Evolutionary conservation across 2,113 vertebrate species (phyloP), one percentile per base, ranked within the genome.

Genomic region (Neodontobutis hainanensis): DNA sequence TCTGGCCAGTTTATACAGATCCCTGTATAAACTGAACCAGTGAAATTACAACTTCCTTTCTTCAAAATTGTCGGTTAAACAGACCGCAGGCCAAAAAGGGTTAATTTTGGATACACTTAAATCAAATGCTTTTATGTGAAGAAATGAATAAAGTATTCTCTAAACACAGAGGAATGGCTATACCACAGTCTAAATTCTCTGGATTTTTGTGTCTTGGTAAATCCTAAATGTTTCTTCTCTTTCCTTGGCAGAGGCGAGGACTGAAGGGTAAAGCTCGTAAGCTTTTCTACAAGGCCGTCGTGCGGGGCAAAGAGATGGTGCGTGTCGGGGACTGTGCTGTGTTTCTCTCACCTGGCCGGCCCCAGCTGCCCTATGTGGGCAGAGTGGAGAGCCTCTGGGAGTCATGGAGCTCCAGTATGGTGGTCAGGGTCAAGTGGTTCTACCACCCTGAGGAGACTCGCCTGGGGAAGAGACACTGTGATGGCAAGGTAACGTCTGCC

Each of bases 301-400:
- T 99, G 61, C 92, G 97, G 15, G 97, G 96, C 78, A 95, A 95
- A 89, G 97, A 99, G 93, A 95, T 92, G 0, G 93, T 99, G 83
- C 92, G 92, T 53, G 89, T 98, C 0, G 96, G 97, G 0, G 97
- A 99, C 91, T 98, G 97, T 0, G 97, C 97, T 0, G 96, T 99
- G 50, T 99, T 99, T 90, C 94, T 99, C 69, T 99, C 97, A 3
- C 95, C 96, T 0, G 97, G 97, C 43, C 89, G 97, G 16, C 97
- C 97, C 73, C 95, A 98, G 90, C 93, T 99, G 76, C 97, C 97
- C 82, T 99, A 98, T 72, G 95, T 99, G 27, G 97, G 97, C 66
- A 93, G 96, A 85, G 98, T 99, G 56, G 97, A 99, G 92, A 98
- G 96, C 93, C 94, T 99, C 88, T 99, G 97, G 97, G 97, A 99